These are phyloP conservation scores for Drosophila monieri DNA, from an alignment of 2,888 invertebrate genomes.

Conservation along the genomic window DNA sequence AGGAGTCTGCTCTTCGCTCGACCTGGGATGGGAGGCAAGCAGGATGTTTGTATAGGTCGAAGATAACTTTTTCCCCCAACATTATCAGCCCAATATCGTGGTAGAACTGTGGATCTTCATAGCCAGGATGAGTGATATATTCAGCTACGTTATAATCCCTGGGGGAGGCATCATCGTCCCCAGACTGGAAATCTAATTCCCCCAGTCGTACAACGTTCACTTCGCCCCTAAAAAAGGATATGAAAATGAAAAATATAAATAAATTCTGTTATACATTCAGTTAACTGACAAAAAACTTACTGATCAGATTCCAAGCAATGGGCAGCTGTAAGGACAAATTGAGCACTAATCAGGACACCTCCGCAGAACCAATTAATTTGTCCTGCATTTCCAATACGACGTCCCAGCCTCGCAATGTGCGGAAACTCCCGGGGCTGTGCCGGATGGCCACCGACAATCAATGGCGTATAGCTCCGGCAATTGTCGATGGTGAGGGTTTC, in stretches of 20 bases:
- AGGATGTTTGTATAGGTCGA: conserved; percentile 84
- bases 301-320: conserved; percentile 64
- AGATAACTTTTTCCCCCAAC: conserved; percentile 80
- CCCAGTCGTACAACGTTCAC: conserved; percentile 77
- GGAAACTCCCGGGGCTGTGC: conserved; percentile 81
- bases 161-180: conserved; percentile 72
- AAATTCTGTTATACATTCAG: neutral
- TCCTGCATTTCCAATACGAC: conserved; percentile 6
- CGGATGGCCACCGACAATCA: conserved; percentile 76
- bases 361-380: conserved; percentile 76
- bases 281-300: conserved; percentile 37
- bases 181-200: conserved; percentile 73
- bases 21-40: conserved; percentile 83
- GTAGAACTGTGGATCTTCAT: conserved; percentile 74
- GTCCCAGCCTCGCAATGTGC: conserved; percentile 68
- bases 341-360: conserved; percentile 70
- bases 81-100: conserved; percentile 86
- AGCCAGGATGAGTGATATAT: conserved; percentile 77
- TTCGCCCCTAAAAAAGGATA: conserved; percentile 82
- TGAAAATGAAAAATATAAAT: neutral
- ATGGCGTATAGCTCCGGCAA: conserved; percentile 83
- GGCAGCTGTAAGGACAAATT: conserved; percentile 65
- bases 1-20: conserved; percentile 51
- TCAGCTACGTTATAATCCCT: conserved; percentile 71
- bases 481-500: conserved; percentile 55